Evolutionary conservation across 2,888 invertebrate genomes (phyloP), one percentile per base, ranked within the genome.

Genomic region (Diachrysia chrysitis): DNA sequence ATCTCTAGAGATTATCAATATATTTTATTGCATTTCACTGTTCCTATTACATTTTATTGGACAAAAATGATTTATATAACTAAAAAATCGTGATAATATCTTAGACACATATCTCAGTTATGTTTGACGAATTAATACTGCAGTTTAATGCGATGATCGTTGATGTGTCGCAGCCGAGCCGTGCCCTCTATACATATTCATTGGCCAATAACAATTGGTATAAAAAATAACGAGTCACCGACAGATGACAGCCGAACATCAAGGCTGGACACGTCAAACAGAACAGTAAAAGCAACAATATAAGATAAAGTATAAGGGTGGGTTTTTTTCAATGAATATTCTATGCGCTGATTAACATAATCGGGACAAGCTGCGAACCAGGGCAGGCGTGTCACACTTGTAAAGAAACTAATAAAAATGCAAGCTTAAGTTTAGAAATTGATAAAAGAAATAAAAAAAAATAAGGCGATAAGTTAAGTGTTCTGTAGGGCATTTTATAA

Each of bases 301-400:
- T 80, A 73, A 82, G 83, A 86, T 85, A 86, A 87, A 85, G 81
- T 85, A 81, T 86, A 84, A 86, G 90, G 92, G 91, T 90, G 85
- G 86, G 83, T 86, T 87, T 86, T 81, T 75, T 82, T 79, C 86
- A 83, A 89, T 91, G 91, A 91, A 92, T 92, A 92, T 92, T 91
- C 84, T 89, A 92, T 90, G 76, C 66, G 78, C 69, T 70, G 79
- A 93, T 93, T 93, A 90, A 73, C 92, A 93, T 93, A 93, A 90
- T 91, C 87, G 86, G 81, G 82, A 89, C 92, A 92, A 93, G 87
- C 90, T 87, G 93, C 85, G 93, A 93, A 93, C 92, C 89, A 87
- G 88, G 58, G 58, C 75, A 65, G 79, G 73, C 83, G 79, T 82
- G 81, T 75, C 84, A 82, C 78, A 80, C 82, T 76, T 76, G 68